phyloP scores from a whole-genome alignment of 2,797 vertebrate genomes.

The Onychomys torridus region DNA sequence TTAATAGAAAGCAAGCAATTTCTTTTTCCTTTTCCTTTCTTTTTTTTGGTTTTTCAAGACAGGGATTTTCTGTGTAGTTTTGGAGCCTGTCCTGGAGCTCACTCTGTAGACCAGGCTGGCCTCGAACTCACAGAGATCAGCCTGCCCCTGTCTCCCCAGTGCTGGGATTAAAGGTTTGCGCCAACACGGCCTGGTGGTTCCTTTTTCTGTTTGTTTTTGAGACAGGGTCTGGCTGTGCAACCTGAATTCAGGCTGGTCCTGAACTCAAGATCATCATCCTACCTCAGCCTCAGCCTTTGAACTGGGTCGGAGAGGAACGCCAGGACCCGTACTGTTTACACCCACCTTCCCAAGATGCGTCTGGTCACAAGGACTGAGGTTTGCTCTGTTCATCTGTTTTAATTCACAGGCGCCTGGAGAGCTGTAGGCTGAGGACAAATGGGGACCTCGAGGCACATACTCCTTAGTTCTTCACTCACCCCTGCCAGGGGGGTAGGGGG shows the following conservation, averaged over 20 bases:
- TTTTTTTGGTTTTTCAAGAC: too few relatives aligned
- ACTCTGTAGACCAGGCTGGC: neutral
- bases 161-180: neutral
- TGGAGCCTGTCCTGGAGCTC: neutral
- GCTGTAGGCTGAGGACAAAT: neutral
- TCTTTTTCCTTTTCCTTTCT: neutral
- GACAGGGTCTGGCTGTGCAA: neutral
- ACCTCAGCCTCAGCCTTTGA: neutral
- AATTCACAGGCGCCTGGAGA: conserved; percentile 7
- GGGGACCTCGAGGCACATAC: neutral
- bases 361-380: neutral
- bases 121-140: neutral
- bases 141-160: too few relatives aligned
- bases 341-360: neutral
- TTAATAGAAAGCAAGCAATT: neutral
- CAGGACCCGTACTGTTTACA: too few relatives aligned
- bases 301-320: neutral
- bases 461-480: conserved; percentile 21
- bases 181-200: neutral
- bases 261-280: neutral
- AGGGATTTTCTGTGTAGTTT: too few relatives aligned
- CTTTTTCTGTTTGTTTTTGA: neutral
- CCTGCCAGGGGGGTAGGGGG: neutral
- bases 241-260: neutral
- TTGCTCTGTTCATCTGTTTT: conserved; percentile 25